Evolutionary conservation across 2,113 vertebrate species (phyloP), one percentile per base, ranked within the genome.

Genomic region (Percopsis transmontana): DNA sequence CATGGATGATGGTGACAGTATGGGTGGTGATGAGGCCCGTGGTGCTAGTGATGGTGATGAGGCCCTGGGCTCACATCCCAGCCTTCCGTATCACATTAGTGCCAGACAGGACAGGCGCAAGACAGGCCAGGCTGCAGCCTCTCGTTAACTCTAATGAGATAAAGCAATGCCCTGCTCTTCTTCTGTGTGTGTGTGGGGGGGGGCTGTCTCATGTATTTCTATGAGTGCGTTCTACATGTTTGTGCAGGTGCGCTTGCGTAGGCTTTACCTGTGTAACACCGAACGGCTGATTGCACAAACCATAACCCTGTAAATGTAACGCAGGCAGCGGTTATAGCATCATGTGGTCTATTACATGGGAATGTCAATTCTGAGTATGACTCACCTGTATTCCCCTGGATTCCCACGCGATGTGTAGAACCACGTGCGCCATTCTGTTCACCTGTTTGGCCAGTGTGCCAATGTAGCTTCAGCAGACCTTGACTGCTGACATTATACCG

Each of bases 141-240:
- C 89, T 91, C 66, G 78, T 89, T 90, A 88, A 78, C 84, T 74
- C 77, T 90, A 88, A 91, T 90, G 82, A 84, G 76, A 90, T 88
- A 80, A 87, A 87, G 86, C 82, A 77, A 75, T 84, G 82, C 78
- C 70, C 77, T 74, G 84, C 77, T 86, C 80, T 82, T 72, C 71
- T 67, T 84, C 60, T 39, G 47, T 75, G 66, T 59, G 66, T 65
- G 80, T 74, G 59, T 24, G 27, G 40, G 61, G 40, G 48, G 55
- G 53, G 48, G 55, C 53, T 53, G 40, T 61, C 40, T 42, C 33
- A 24, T 48, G 61, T 23, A 39, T 44, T 62, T 40, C 18, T 23
- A 33, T 52, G 59, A 44, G 62, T 38, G 50, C 42, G 42, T 45
- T 45, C 11, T 45, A 2, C 42, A 45, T 45, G 42, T 45, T 45